These are phyloP conservation scores for Psilanteris sp. DNA, from an alignment of 1,140 invertebrate species.

Conservation along the genomic window DNA sequence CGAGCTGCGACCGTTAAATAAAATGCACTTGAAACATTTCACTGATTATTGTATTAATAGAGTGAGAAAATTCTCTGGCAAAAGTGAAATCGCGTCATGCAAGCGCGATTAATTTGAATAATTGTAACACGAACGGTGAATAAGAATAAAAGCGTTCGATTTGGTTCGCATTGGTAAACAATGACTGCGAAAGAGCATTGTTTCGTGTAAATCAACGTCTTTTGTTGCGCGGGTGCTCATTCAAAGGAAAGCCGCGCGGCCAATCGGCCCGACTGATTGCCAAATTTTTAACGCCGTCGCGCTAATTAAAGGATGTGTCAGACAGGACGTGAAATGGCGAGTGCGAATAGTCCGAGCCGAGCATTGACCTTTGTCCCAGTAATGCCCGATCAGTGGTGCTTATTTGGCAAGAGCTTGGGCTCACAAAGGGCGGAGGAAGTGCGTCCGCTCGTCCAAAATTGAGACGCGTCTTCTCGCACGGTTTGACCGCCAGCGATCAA, in stretches of 20 bases:
- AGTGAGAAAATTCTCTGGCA: conserved; percentile 4
- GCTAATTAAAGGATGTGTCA: background rate
- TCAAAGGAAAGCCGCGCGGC: background rate
- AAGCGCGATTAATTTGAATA: conserved; percentile 20
- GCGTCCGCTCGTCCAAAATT: no score
- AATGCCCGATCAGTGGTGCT: no score
- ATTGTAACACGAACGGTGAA: conserved; percentile 5
- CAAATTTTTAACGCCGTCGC: background rate
- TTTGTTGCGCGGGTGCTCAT: conserved; percentile 13
- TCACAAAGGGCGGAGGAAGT: no score
- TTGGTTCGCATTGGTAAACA: conserved; percentile 25
- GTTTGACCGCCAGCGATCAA: no score
- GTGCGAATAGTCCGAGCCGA: no score
- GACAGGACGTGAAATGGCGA: background rate
- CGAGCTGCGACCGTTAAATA: conserved; percentile 1
- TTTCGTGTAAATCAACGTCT: conserved; percentile 19
- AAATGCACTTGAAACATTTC: conserved; percentile 5
- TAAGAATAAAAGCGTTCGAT: conserved; percentile 22
- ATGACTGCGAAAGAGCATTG: conserved; percentile 24
- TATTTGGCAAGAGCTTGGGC: no score
- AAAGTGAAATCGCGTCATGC: conserved; percentile 11
- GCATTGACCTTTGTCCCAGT: no score
- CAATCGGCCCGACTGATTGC: conserved; percentile 12
- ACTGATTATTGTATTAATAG: conserved; percentile 8
- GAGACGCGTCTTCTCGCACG: no score